Evolutionary conservation across 2,797 vertebrate genomes (phyloP).

Genomic region (Chaetodon trifasciatus): DNA sequence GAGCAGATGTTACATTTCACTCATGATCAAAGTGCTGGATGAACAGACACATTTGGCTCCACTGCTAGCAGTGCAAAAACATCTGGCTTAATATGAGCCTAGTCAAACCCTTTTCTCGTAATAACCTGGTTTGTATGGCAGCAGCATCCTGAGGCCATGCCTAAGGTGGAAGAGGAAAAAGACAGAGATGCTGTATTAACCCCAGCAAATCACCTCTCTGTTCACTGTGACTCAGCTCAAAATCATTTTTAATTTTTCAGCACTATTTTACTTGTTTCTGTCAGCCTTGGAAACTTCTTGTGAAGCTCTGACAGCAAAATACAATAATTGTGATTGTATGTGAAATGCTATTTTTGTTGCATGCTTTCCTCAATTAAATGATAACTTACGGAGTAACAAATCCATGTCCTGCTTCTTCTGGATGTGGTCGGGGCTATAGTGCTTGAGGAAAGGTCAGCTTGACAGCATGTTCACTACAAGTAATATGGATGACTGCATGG

Average conservation of each 20-base stretch:
- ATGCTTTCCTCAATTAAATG: conserved; percentile 34
- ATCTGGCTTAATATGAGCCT: not conserved
- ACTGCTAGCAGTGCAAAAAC: not conserved
- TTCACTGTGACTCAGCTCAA: conserved; percentile 22
- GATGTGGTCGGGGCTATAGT: conserved; percentile 23
- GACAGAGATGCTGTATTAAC: conserved; percentile 21
- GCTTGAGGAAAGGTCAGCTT: conserved; percentile 66
- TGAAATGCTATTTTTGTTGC: not conserved
- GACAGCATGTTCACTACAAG: conserved; percentile 44
- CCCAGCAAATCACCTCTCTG: conserved; percentile 8
- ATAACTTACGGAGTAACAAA: conserved; percentile 29
- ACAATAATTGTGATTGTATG: not conserved
- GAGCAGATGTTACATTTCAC: not conserved
- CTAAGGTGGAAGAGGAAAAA: conserved; percentile 20
- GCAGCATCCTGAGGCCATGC: conserved; percentile 34
- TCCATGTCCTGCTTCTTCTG: conserved; percentile 17
- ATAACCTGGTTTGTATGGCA: conserved; percentile 57
- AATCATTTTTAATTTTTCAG: conserved; percentile 16
- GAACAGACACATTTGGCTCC: not conserved
- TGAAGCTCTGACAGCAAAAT: conserved; percentile 13
- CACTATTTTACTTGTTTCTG: not conserved
- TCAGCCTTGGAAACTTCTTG: not conserved
- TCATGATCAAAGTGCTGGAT: not conserved
- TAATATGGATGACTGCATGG: conserved; percentile 48
- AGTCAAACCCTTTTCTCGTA: conserved; percentile 37